Base-by-base conservation (phyloP, 2,888 invertebrate genomes). In the Entomobrya multifasciata region DNA sequence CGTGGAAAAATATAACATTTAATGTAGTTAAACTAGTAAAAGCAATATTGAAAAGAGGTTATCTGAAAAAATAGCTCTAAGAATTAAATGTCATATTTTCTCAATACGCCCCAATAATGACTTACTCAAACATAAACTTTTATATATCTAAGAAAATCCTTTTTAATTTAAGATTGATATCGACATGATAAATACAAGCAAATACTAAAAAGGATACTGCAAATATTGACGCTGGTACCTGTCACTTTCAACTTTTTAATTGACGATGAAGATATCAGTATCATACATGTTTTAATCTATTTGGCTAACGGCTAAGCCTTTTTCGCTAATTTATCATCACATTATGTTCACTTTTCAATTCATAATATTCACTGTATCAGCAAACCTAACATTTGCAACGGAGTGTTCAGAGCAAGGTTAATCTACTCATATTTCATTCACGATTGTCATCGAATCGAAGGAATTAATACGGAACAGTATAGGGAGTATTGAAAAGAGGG, bases 341-440 rank as follows among this genome's bases (percentile, higher is more conserved):
- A n/a, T 2, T 13, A 49, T n/a, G n/a, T 49, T 49, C 49, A 49
- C n/a, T 15, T 10, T 49, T 49, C 15, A 49, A 13, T 36, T 6
- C 36, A n/a, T 10, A 49, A 15, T 20, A 65, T 1, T 62, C 30
- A 36, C 10, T n/a, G n/a, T n/a, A n/a, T 17, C 41, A 70, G 6
- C 30, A 36, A 36, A 8, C 5, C 36, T n/a, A 13, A 36, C 36
- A 70, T 44, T n/a, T 70, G 44, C 67, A 70, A 44, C 47, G 67
- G 22, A 70, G 44, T 47, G 25, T 44, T 47, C 44, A 6, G 11
- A 55, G 74, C 74, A 77, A 77, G 77, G 77, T 77, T 77, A 77
- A 77, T 41, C 44, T 44, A 44, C 77, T 77, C 77, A 47, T 77
- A 77, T 77, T 44, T 77, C 77, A 60, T 60, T 77, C 67, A 44